phyloP scores from a whole-genome alignment of 2,888 invertebrate genomes.

The Sicus ferrugineus region DNA sequence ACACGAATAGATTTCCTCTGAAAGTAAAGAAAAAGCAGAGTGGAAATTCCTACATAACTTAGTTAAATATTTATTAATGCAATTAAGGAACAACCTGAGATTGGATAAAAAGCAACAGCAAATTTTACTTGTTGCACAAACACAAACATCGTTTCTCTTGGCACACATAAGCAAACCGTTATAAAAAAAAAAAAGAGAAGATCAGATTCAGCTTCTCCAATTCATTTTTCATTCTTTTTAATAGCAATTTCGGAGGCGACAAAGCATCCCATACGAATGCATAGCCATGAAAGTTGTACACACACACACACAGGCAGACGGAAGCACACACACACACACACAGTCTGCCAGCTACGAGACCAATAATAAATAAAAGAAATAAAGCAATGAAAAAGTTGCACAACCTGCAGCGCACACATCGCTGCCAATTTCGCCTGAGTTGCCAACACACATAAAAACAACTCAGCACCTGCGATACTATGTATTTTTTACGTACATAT shows the following conservation, averaged over 20 bases:
- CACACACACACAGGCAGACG: slow-evolving; percentile 10
- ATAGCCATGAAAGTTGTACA: too few relatives aligned
- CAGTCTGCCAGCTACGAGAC: too few relatives aligned
- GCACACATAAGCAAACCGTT: not conserved
- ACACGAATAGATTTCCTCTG: slow-evolving; percentile 69
- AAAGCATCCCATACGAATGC: not conserved
- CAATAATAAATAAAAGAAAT: not conserved
- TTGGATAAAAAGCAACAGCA: too few relatives aligned
- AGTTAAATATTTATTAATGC: too few relatives aligned
- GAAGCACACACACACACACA: not conserved
- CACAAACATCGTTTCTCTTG: not conserved
- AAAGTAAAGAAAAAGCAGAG: slow-evolving; percentile 12
- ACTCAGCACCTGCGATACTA: too few relatives aligned
- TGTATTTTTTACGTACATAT: not conserved
- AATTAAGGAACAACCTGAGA: too few relatives aligned
- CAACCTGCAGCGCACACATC: not conserved
- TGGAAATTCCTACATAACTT: slow-evolving; percentile 10
- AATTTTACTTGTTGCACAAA: slow-evolving; percentile 27
- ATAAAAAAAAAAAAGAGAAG: not conserved
- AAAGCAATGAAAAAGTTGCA: not conserved
- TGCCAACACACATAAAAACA: not conserved
- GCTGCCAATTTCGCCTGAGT: not conserved
- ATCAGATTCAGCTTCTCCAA: not conserved
- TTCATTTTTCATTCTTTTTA: slow-evolving; percentile 2
- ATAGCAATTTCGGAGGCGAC: slow-evolving; percentile 10